phyloP scores from a whole-genome alignment of 1,140 invertebrate species.

The Lucilia sericata region DNA sequence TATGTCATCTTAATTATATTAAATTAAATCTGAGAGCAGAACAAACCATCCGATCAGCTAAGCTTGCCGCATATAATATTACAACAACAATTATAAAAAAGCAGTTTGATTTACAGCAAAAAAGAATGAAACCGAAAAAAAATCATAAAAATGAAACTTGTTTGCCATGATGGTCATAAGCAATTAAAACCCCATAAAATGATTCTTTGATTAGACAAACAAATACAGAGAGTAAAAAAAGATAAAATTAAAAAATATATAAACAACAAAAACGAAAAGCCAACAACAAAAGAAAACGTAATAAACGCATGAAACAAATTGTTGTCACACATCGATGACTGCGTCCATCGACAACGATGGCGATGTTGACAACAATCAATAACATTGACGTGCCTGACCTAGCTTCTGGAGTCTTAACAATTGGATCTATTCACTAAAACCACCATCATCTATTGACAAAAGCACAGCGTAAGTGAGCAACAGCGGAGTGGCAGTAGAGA shows the following conservation, averaged over 20 bases:
- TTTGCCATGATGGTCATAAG: not conserved
- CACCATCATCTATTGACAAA: not conserved
- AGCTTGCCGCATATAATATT: not conserved
- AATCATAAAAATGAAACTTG: slow-evolving; percentile 3
- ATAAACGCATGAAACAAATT: not conserved
- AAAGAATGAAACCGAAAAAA: not conserved
- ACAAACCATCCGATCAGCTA: not conserved
- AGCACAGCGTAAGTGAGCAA: not conserved
- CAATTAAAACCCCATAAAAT: slow-evolving; percentile 5
- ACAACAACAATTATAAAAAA: not conserved
- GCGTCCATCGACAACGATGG: not conserved
- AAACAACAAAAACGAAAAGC: not conserved
- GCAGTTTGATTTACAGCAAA: not conserved
- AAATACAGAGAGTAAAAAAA: not conserved
- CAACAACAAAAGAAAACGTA: not conserved
- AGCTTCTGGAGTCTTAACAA: slow-evolving; percentile 11
- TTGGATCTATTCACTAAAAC: slow-evolving; percentile 13
- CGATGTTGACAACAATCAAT: not conserved
- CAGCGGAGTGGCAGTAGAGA: no score
- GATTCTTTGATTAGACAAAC: slow-evolving; percentile 14
- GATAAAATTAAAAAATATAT: not conserved
- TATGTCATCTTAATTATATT: no score
- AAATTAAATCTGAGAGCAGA: not conserved
- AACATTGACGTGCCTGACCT: slow-evolving; percentile 22
- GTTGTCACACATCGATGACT: not conserved